These are phyloP conservation scores for Patella caerulea DNA, from an alignment of 2,888 invertebrate genomes.

Conservation along the genomic window DNA sequence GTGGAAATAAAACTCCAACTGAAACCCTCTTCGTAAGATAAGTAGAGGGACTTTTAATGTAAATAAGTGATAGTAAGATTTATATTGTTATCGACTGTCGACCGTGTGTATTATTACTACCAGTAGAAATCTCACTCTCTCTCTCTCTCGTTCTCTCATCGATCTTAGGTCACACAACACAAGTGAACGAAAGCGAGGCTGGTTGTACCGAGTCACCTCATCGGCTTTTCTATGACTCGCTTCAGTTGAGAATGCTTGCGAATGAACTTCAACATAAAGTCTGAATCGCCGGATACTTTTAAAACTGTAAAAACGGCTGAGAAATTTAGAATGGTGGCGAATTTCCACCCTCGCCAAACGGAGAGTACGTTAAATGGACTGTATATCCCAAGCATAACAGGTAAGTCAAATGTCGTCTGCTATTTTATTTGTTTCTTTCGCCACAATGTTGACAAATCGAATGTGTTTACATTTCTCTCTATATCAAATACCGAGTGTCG, in stretches of 20 bases:
- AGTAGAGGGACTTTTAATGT: too few species aligned
- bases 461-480: background rate
- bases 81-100: too few species aligned
- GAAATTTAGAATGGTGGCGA: conserved; percentile 35
- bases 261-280: conserved; percentile 10
- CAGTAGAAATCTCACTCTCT: conserved; percentile 8
- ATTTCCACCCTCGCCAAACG: conserved; percentile 38
- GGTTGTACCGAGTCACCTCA: conserved; percentile 31
- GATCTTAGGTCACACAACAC: conserved; percentile 6
- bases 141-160: background rate
- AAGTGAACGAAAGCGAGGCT: conserved; percentile 23
- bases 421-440: conserved; percentile 13
- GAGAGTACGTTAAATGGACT: conserved; percentile 46
- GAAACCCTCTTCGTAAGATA: too few species aligned
- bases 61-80: too few species aligned
- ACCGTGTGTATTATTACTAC: too few species aligned
- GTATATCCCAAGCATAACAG: conserved; percentile 49
- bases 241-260: conserved; percentile 13
- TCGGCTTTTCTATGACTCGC: conserved; percentile 20
- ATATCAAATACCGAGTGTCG: background rate
- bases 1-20: too few species aligned
- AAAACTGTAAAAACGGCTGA: conserved; percentile 33
- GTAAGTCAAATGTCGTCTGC: conserved; percentile 30
- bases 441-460: conserved; percentile 18
- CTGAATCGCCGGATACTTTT: conserved; percentile 10